Evolutionary conservation across 1,140 invertebrate species (phyloP).

Genomic region (Scaptomyza pallida): DNA sequence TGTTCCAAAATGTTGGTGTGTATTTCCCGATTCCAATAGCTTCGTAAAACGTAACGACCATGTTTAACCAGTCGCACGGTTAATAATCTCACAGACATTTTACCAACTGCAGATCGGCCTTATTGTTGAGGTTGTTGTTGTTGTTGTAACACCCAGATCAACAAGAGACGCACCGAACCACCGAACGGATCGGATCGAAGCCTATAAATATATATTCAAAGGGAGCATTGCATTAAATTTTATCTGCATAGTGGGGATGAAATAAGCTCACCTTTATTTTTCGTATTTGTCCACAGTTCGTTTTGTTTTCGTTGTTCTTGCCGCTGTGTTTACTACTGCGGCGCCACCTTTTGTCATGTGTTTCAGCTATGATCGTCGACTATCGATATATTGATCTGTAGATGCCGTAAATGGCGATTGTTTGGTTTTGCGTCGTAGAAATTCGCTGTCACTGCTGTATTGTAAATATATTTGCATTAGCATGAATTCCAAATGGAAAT

Average conservation of each 20-base stretch:
- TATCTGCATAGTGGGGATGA: background rate
- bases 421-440: slow-evolving; percentile 68
- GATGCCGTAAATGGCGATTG: slow-evolving; percentile 16
- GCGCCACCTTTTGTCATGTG: slow-evolving; percentile 37
- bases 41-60: slow-evolving; percentile 85
- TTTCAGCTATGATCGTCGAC: slow-evolving; percentile 23
- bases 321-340: slow-evolving; percentile 26
- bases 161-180: slow-evolving; percentile 16
- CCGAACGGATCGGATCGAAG: background rate
- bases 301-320: slow-evolving; percentile 30
- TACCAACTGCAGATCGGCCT: slow-evolving; percentile 44
- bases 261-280: slow-evolving; percentile 28
- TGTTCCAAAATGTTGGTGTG: slow-evolving; percentile 86
- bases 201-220: background rate
- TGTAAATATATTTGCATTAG: slow-evolving; percentile 10
- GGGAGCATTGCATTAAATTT: background rate
- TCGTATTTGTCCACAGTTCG: slow-evolving; percentile 8
- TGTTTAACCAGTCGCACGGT: slow-evolving; percentile 85
- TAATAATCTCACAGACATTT: slow-evolving; percentile 86
- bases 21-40: slow-evolving; percentile 84
- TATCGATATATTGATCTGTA: slow-evolving; percentile 52
- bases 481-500: slow-evolving; percentile 8
- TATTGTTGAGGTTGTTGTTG: slow-evolving; percentile 2
- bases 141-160: slow-evolving; percentile 11
- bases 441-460: slow-evolving; percentile 19